Evolutionary conservation across 2,113 vertebrate genomes (phyloP), one percentile per base, ranked within the genome.

Genomic region (Melanotaenia duboulayi): DNA sequence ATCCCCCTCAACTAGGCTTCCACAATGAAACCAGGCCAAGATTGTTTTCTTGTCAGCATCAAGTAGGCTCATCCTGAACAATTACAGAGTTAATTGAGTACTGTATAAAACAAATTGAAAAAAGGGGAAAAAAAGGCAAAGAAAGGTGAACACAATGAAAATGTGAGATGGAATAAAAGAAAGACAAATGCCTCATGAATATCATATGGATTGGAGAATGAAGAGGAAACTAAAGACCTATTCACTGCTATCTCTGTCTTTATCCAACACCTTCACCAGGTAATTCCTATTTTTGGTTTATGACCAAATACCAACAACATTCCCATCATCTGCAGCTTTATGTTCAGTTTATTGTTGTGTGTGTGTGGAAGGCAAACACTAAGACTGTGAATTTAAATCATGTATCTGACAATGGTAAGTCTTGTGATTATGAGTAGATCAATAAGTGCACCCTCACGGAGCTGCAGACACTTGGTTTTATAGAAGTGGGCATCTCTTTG

Each of bases 11-110:
- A 82, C 62, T 46, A 78, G 77, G 60, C 76, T 85, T 62, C 66
- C 32, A 71, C 84, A 73, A 80, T 80, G 83, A 84, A 85, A 87
- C 74, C 80, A 85, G 76, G 81, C 66, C 80, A 75, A 65, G 64
- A 65, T 28, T 74, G 67, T 82, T 85, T 77, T 86, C 65, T 67
- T 78, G 70, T 51, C 57, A 54, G 44, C 76, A 69, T 83, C 71
- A 55, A 75, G 56, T 56, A 48, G 1, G 71, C 62, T 78, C 77
- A 62, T 86, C 77, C 70, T 63, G 39, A 25, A 56, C 65, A 77
- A 71, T 80, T 76, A 76, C 42, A 19, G 56, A 35, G 16, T 16
- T 61, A 78, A 84, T 59, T 63, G 64, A 74, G 48, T 23, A 17
- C 24, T 24, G 20, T 59, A 49, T 35, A 35, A 35, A 35, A 35